Base-by-base conservation (phyloP, 2,888 invertebrate species). In the Poecilus cupreus region DNA sequence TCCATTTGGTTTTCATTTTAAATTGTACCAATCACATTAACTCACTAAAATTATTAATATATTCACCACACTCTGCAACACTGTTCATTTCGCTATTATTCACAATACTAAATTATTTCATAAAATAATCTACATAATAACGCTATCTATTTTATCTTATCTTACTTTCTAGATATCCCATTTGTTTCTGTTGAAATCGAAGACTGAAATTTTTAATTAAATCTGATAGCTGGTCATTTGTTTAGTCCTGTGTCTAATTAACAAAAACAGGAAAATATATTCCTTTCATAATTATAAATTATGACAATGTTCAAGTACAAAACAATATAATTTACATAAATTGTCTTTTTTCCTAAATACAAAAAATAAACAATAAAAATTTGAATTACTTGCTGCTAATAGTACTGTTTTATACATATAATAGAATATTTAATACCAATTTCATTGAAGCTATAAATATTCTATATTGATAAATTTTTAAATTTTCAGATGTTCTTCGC, bases 1-100 rank as follows among this genome's bases (percentile, higher is more conserved):
- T 68, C 64, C 64, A 68, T 68, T 68, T 68, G n/a, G 37, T 16
- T 16, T 68, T 68, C 64, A 68, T 68, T 68, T n/a, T 68, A 32
- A 68, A 18, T 20, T 16, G 2, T 64, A 37, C 26, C 11, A n/a
- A n/a, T 60, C 60, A 60, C 60, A 24, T 26, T 51, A 43, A 43
- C 5, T 24, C 13, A 26, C 8, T 20, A 18, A 18, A 24, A 24
- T 13, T 24, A 24, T 4, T 60, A 2, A 26, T 13, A 13, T 13
- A 24, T 60, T n/a, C 60, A 60, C 60, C 3, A 5, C 60, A 60
- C 60, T 60, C 4, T 20, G 11, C 11, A n/a, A n/a, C 16, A 32
- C 32, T 68, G 64, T 32, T 68, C 37, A 60, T 60, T 60, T 22
- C 60, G 26, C 13, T 26, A 13, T 6, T 60, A 60, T 13, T 60